Evolutionary conservation across 2,113 vertebrate genomes (phyloP).

Genomic region (Gnathonemus longibarbis): DNA sequence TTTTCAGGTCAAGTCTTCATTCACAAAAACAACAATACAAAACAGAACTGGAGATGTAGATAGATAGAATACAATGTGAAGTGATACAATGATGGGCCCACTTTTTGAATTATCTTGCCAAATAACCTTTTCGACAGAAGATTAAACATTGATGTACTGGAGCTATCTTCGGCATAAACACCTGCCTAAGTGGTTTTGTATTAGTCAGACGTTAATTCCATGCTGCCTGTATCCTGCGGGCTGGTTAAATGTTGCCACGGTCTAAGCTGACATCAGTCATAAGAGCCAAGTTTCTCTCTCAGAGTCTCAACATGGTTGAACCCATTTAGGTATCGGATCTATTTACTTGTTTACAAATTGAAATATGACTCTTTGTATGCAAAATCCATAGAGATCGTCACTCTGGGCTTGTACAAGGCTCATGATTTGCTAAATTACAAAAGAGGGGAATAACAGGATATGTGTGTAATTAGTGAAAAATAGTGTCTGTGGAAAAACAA

Average conservation of each 20-base stretch:
- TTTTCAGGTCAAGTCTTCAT: neutral
- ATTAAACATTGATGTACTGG: neutral
- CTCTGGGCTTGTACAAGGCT: neutral
- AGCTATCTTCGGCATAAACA: neutral
- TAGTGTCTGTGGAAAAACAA: neutral
- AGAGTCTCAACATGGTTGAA: neutral
- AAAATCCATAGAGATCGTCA: neutral
- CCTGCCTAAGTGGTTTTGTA: neutral
- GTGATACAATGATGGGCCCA: neutral
- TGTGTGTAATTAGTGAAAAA: neutral
- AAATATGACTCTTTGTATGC: neutral
- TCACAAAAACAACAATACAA: neutral
- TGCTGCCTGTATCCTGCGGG: neutral
- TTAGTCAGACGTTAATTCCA: neutral
- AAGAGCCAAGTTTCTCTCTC: neutral
- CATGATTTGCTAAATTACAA: slow-evolving; percentile 4
- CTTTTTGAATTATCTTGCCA: neutral
- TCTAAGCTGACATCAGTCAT: neutral
- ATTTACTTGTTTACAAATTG: neutral
- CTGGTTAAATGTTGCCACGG: neutral
- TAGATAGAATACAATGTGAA: neutral
- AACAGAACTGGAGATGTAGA: neutral
- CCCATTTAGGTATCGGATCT: neutral
- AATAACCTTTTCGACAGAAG: slow-evolving; percentile 4
- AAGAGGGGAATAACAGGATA: neutral